These are phyloP conservation scores for Hepsetus odoe DNA, from an alignment of 2,113 vertebrate genomes.

Conservation along the genomic window DNA sequence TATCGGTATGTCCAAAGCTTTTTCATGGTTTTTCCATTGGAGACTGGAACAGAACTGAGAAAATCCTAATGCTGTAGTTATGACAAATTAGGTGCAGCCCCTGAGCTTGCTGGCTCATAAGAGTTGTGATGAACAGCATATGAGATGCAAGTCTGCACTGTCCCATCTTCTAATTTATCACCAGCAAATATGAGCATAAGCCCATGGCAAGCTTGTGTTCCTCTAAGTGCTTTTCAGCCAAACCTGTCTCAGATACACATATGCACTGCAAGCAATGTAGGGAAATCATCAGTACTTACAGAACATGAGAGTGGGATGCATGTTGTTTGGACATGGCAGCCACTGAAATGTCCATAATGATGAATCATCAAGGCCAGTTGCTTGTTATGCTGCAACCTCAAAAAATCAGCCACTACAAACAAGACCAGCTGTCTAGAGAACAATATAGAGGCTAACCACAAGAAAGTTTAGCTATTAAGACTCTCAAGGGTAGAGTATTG, in stretches of 20 bases:
- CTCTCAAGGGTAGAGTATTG: too few relatives aligned
- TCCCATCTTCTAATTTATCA: slow-evolving; percentile 42
- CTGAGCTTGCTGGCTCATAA: slow-evolving; percentile 34
- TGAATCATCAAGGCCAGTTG: slow-evolving; percentile 13
- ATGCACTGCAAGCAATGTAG: not conserved
- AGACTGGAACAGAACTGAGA: not conserved
- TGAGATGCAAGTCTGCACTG: slow-evolving; percentile 47
- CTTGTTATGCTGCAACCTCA: not conserved
- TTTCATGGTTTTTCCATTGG: not conserved
- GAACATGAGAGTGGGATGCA: not conserved
- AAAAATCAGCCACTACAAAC: not conserved
- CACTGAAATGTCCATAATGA: not conserved
- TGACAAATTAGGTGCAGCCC: slow-evolving; percentile 38
- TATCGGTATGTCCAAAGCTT: slow-evolving; percentile 19
- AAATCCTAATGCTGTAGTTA: slow-evolving; percentile 29
- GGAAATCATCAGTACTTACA: not conserved
- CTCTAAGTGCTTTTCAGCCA: slow-evolving; percentile 24
- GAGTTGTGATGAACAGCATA: slow-evolving; percentile 42
- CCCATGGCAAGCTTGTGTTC: not conserved
- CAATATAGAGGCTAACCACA: not conserved
- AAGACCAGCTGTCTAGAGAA: not conserved
- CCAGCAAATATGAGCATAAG: slow-evolving; percentile 26
- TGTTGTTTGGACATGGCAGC: slow-evolving; percentile 1
- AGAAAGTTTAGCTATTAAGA: not conserved
- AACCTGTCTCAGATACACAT: not conserved